A percentile compares a stretch with the other conserved stretches of the same genome.
phyloP scores from a whole-genome alignment of 2,888 invertebrate species.

The Nemotelus pantherinus region DNA sequence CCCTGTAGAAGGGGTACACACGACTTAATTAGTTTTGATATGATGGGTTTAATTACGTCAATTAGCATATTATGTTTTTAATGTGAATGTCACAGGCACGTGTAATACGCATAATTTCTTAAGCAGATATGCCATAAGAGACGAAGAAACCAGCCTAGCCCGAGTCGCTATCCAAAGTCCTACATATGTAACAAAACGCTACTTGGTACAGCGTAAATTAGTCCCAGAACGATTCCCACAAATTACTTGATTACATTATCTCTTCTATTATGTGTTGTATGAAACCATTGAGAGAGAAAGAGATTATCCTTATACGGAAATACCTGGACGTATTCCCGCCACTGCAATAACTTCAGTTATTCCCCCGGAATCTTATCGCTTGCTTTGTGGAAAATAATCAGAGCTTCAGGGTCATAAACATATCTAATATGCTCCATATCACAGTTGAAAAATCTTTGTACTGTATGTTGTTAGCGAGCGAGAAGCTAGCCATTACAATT shows the following conservation, averaged over 20 bases:
- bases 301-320: constrained; percentile 25
- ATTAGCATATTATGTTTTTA: constrained; percentile 47
- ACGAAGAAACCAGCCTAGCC: too few species aligned
- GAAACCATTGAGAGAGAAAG: constrained; percentile 36
- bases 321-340: neutral
- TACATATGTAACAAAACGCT: too few species aligned
- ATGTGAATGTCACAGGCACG: constrained; percentile 40
- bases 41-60: constrained; percentile 50
- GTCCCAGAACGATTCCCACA: constrained; percentile 44
- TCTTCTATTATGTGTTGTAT: constrained; percentile 16
- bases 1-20: constrained; percentile 63
- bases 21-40: constrained; percentile 53
- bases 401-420: constrained; percentile 41
- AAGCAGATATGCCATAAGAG: too few species aligned
- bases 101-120: constrained; percentile 28
- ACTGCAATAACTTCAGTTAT: neutral
- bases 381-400: constrained; percentile 38
- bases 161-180: too few species aligned
- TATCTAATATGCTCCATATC: constrained; percentile 36
- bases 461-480: constrained; percentile 11
- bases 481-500: constrained; percentile 39
- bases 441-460: constrained; percentile 31
- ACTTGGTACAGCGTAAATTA: constrained; percentile 40
- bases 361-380: constrained; percentile 14
- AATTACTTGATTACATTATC: constrained; percentile 44